Base-by-base conservation (phyloP, 1,140 invertebrate species). In the Lucilia sericata region DNA sequence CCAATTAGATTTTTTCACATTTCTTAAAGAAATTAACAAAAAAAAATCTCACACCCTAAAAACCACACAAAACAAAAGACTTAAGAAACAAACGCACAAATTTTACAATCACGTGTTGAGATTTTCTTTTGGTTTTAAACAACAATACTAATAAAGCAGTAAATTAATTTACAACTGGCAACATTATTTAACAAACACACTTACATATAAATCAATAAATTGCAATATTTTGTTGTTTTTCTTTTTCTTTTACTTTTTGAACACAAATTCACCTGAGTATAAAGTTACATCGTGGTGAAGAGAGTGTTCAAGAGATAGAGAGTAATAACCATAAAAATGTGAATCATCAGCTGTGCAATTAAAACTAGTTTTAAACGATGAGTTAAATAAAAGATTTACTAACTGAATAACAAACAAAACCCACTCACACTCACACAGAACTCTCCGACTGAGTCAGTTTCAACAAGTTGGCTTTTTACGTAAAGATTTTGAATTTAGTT, bases 291-390 rank as follows among this genome's bases (percentile, higher is more conserved):
- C 5, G 1, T 17, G 25, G 1, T 30, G 25, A 17, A 60, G 55
- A 30, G 25, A 30, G 25, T 30, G 25, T 30, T 30, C 25, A 13
- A 10, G 17, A 55, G 17, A 55, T 5, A 12, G 4, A 12, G 7
- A 42, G 42, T 8, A 42, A 42, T 42, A 42, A 49, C 76, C 12
- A 80, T 25, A 49, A 21, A 47, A 80, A 49, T 70, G 65, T 70
- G 42, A 80, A 80, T 19, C 76, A 80, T 80, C 42, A 80, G 76
- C 76, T 80, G 76, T 80, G 76, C 76, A 80, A 80, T 80, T 80
- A 80, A 80, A 80, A 80, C 76, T 49, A 80, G 76, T 80, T 80
- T 80, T 13, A 49, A 80, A 25, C 42, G 2, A 19, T 10, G 65
- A 70, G 60, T 70, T 70, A n/a, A 70, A 70, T 70, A 19, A 70